Conservation (phyloP, 2,113 vertebrate genomes). For the Mesocricetus auratus region DNA sequence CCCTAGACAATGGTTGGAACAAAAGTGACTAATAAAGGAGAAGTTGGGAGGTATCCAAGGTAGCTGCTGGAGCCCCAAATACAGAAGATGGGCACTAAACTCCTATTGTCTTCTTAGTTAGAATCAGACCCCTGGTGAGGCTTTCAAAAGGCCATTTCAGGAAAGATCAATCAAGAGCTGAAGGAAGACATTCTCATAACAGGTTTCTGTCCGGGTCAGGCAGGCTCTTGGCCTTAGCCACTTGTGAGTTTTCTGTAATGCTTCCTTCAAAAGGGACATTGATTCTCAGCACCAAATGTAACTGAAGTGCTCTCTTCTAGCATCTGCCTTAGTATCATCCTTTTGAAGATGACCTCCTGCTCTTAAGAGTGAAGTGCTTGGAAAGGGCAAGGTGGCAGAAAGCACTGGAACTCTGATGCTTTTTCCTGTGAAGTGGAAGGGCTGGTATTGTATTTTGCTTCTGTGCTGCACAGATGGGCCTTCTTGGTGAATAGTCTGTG, state of each 20-base stretch:
- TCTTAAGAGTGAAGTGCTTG: background rate
- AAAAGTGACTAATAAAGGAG: background rate
- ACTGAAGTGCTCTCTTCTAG: background rate
- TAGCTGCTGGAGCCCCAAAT: background rate
- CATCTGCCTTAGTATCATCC: background rate
- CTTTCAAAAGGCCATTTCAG: slow-evolving; percentile 27
- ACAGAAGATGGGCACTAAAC: background rate
- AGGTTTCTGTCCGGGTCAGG: background rate
- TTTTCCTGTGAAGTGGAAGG: background rate
- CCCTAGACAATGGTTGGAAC: background rate
- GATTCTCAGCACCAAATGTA: slow-evolving; percentile 11
- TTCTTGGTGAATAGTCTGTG: background rate
- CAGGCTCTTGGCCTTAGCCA: background rate
- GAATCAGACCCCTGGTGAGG: background rate
- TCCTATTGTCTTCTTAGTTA: background rate
- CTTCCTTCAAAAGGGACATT: slow-evolving; percentile 39
- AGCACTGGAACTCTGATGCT: background rate
- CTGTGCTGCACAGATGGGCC: background rate
- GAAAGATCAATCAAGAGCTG: slow-evolving; percentile 38
- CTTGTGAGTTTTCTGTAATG: slow-evolving; percentile 1
- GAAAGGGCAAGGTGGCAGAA: background rate
- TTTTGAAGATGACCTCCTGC: background rate
- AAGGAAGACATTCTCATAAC: background rate
- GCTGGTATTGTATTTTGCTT: background rate
- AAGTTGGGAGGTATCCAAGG: background rate